Evolutionary conservation across 2,888 invertebrate genomes (phyloP), one percentile per base, ranked within the genome.

Genomic region (Oxytorus armatus): DNA sequence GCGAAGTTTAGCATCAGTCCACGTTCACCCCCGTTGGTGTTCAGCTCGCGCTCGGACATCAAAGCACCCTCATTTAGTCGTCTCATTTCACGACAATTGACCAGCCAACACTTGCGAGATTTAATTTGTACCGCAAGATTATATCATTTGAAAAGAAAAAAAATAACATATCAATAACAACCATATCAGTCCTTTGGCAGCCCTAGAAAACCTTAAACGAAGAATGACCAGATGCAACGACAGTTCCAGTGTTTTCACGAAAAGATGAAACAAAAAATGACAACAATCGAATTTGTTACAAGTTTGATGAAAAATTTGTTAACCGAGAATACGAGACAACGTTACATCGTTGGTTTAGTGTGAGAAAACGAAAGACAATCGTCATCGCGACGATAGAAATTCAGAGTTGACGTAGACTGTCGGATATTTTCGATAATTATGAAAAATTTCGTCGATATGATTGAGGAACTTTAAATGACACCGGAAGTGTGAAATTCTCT

Each of bases 1-100:
- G 66, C 65, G 42, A 78, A 78, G n/a, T 84, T 82, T 77, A 82
- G 69, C 83, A 70, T 84, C 87, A 88, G 88, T 88, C 70, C 84
- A 86, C 85, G 84, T 83, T 86, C 84, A 86, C 85, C 84, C 84
- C 80, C 81, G 85, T 76, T 47, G 69, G 79, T 53, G 81, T 57
- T 16, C 61, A 49, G 42, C 39, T 66, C 69, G 74, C 72, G 72
- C 42, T 59, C 74, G 74, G 47, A 47, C 65, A 18, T 69, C 3
- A 10, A 7, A 33, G 44, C 36, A 25, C 4, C 59, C 29, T 44
- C 23, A 33, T 47, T 33, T 42, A 11, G 18, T 33, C 21, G 7
- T 29, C 29, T 25, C 7, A 1, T 18, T 21, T 21, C 18, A 18
- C 39, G 14, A 39, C 14, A 39, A 66, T 44, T 3, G 7, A 16